Conservation (phyloP, 2,888 invertebrate genomes). For the Hemicrepidius hirtus region DNA sequence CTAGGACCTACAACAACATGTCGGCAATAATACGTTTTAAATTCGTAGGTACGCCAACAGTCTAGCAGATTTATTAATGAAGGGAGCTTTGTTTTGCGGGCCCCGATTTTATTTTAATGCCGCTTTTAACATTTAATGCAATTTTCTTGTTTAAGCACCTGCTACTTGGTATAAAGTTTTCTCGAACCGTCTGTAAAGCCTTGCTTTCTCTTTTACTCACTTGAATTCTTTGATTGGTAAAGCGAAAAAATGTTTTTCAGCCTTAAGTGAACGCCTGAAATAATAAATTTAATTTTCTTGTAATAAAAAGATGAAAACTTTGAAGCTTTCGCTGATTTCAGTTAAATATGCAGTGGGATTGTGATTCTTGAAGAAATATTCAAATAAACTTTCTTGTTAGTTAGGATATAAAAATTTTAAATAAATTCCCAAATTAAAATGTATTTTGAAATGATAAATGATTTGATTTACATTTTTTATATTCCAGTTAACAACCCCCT, state of each 20-base stretch:
- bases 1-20: constrained; percentile 34
- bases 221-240: neutral
- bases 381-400: too few relatives aligned
- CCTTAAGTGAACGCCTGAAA: too few relatives aligned
- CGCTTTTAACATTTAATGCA: constrained; percentile 47
- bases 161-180: constrained; percentile 26
- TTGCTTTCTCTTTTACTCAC: neutral
- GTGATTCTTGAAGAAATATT: too few relatives aligned
- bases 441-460: too few relatives aligned
- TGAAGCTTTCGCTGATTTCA: too few relatives aligned
- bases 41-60: constrained; percentile 40
- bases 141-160: constrained; percentile 42
- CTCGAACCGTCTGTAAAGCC: constrained; percentile 4
- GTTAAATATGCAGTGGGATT: too few relatives aligned
- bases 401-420: too few relatives aligned
- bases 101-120: constrained; percentile 41
- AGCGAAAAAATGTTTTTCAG: neutral
- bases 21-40: constrained; percentile 41
- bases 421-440: too few relatives aligned
- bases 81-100: constrained; percentile 38
- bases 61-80: constrained; percentile 46
- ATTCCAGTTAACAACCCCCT: too few relatives aligned
- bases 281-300: too few relatives aligned
- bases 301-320: too few relatives aligned
- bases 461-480: too few relatives aligned